Evolutionary conservation across 1,140 invertebrate species (phyloP), one percentile per base, ranked within the genome.

Genomic region (Formica exsecta): DNA sequence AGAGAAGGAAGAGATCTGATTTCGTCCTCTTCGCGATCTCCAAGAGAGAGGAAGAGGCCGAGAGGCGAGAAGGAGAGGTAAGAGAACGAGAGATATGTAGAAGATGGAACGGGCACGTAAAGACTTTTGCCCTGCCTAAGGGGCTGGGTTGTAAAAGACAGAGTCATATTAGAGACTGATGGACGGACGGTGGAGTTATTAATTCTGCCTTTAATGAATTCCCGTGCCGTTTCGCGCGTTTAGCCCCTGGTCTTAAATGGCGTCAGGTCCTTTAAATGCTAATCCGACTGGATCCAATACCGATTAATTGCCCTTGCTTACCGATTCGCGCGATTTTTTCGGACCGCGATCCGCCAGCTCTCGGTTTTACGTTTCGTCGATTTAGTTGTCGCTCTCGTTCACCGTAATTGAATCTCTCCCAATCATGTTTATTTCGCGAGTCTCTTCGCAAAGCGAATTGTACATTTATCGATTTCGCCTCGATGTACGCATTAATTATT

Each of bases 211-310:
- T 83, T 87, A 89, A 89, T 89, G 76, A 87, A 89, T 89, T 87
- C 41, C 71, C 70, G 68, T 86, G 77, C 38, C 85, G 25, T 77
- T 87, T 84, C 66, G 73, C 66, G 79, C 79, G 32, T 76, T 79
- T 68, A 76, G 76, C 68, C 79, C 48, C 61, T 48, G 68, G 22
- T 48, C 62, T n/a, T 84, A 85, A 85, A 88, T 85, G 83, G 68
- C 61, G 79, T 59, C 85, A 77, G 83, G 70, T 80, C 71, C 75
- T 91, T 88, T 89, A 89, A 90, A 90, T 91, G 89, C 80, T 90
- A 90, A 75, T 90, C 86, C 61, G 54, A 36, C 70, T 87, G 59
- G 44, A 79, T 86, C 75, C 61, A 75, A 64, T 88, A 68, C 44
- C 76, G 77, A 88, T 88, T 88, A 88, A 87, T 88, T 71, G 54